Conservation (phyloP, 2,113 vertebrate species). For the Hippocampus mohnikei region DNA sequence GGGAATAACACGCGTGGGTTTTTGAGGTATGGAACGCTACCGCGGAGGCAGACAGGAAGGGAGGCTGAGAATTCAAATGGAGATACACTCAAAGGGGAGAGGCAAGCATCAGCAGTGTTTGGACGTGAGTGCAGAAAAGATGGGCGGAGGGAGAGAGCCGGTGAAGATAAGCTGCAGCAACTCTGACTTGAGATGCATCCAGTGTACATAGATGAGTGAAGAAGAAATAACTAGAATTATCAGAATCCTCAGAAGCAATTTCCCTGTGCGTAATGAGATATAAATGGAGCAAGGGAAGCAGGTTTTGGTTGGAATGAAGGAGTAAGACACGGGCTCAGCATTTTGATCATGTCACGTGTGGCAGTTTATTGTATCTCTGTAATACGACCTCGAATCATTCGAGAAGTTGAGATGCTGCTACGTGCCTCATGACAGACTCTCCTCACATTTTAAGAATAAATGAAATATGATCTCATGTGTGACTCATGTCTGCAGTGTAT, state of each 20-base stretch:
- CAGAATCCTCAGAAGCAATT: constrained; percentile 42
- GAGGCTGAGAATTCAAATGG: constrained; percentile 15
- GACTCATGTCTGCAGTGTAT: constrained; percentile 29
- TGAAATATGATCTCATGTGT: constrained; percentile 23
- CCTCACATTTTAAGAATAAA: neutral
- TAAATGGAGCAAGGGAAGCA: constrained; percentile 15
- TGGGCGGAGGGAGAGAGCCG: constrained; percentile 8
- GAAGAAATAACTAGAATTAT: neutral
- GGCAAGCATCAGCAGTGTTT: constrained; percentile 22
- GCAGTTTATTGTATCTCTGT: constrained; percentile 27
- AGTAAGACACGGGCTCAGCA: constrained; percentile 17
- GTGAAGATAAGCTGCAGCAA: constrained; percentile 15
- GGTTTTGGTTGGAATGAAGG: constrained; percentile 13
- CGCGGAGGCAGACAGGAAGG: constrained; percentile 11
- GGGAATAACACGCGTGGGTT: constrained; percentile 8
- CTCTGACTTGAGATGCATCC: constrained; percentile 18
- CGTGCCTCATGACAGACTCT: neutral
- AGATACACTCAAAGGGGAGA: constrained; percentile 6
- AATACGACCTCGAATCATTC: constrained; percentile 33
- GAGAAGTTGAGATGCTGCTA: neutral
- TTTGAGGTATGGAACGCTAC: constrained; percentile 16
- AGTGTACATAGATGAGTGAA: constrained; percentile 14
- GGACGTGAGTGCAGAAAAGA: constrained; percentile 21
- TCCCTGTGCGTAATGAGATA: constrained; percentile 28
- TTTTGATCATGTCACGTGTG: constrained; percentile 20